A percentile compares a stretch with the other conserved stretches of the same genome.
These are phyloP conservation scores for Cosmia trapezina DNA, from an alignment of 2,888 invertebrate species.

Conservation along the genomic window DNA sequence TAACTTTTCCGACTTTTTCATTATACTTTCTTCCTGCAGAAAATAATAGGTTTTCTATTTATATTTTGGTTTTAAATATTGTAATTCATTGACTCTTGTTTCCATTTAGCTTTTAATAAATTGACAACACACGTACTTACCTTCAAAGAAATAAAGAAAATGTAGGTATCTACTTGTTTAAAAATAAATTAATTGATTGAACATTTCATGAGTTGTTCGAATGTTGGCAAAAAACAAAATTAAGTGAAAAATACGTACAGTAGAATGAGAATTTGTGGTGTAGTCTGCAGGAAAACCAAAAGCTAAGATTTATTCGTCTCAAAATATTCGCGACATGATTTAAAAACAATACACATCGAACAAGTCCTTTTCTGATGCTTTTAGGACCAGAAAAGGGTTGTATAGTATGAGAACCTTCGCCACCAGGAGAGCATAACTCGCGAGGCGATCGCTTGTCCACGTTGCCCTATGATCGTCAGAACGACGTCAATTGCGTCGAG, in stretches of 20 bases:
- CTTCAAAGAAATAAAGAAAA: neutral
- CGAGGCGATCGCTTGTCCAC: conserved; percentile 73
- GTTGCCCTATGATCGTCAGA: conserved; percentile 74
- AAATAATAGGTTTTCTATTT: neutral
- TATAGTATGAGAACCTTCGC: conserved; percentile 82
- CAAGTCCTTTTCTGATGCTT: conserved; percentile 75
- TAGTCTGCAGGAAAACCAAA: neutral
- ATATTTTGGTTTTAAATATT: neutral
- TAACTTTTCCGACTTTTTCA: neutral
- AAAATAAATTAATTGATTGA: neutral
- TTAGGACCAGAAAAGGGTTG: conserved; percentile 87
- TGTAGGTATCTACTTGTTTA: too few relatives aligned
- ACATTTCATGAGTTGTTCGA: neutral
- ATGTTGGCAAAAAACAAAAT: neutral
- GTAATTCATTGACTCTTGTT: neutral
- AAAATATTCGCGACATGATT: conserved; percentile 60
- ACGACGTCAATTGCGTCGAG: conserved; percentile 72
- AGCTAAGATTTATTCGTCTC: conserved; percentile 27
- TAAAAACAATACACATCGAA: conserved; percentile 71
- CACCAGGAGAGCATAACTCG: conserved; percentile 80
- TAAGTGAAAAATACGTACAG: neutral
- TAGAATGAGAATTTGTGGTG: neutral
- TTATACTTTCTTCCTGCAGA: too few relatives aligned
- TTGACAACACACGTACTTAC: neutral
- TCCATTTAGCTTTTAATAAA: neutral